A percentile compares a stretch with the other conserved stretches of the same genome.
phyloP scores from a whole-genome alignment of 2,797 vertebrate species.

The Perodicticus potto region DNA sequence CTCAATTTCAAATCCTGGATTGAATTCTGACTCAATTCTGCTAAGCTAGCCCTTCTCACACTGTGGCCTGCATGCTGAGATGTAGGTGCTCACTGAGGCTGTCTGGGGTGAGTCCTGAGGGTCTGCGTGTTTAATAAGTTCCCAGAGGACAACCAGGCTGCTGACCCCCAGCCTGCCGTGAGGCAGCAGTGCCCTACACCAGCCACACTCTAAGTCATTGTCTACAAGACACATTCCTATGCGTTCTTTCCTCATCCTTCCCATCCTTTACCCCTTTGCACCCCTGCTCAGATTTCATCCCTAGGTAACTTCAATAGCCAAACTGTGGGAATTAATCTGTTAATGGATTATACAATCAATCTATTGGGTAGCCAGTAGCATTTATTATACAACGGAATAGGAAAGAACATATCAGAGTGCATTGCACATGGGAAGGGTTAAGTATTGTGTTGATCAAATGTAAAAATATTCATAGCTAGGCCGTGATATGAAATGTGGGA shows the following conservation, averaged over 20 bases:
- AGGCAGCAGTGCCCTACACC: not conserved
- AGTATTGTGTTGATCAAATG: not conserved
- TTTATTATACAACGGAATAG: not conserved
- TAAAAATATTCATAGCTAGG: conserved; percentile 19
- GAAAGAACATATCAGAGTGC: not conserved
- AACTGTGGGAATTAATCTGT: not conserved
- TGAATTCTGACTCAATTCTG: conserved; percentile 33
- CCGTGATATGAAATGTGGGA: not conserved
- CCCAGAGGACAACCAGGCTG: not conserved
- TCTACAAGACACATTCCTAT: not conserved
- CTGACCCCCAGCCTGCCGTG: not conserved
- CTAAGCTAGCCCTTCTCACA: conserved; percentile 25
- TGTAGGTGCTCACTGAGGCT: not conserved
- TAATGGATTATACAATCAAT: not conserved
- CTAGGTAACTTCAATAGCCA: not conserved
- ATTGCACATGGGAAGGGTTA: not conserved
- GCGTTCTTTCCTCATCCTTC: not conserved
- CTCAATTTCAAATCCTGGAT: conserved; percentile 34
- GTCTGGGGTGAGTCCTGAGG: not conserved
- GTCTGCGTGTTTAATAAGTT: not conserved
- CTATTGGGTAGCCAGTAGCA: not conserved
- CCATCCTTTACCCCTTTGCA: not conserved
- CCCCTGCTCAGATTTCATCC: not conserved
- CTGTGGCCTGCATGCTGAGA: not conserved
- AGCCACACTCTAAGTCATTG: not conserved